Evolutionary conservation across 2,888 invertebrate species (phyloP).

Genomic region (Platerodrilus igneus): DNA sequence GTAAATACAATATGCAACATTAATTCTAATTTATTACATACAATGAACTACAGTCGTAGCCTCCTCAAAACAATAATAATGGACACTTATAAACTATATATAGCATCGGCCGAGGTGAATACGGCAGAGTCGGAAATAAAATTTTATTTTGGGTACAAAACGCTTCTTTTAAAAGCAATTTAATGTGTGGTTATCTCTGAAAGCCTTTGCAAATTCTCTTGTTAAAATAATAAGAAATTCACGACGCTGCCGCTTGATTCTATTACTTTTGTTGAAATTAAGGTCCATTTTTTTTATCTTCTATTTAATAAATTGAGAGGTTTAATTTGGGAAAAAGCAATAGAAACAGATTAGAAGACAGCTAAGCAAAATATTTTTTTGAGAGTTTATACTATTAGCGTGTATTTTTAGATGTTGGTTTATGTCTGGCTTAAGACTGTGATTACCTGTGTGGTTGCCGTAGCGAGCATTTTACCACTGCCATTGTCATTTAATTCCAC

Average conservation of each 20-base stretch:
- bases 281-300: conserved; percentile 30
- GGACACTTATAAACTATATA: conserved; percentile 19
- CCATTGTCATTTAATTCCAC: conserved; percentile 28
- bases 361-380: conserved; percentile 41
- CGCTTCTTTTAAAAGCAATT: no score
- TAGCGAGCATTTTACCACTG: conserved; percentile 33
- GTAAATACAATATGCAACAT: conserved; percentile 20
- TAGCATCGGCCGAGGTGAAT: conserved; percentile 42
- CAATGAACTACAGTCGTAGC: conserved; percentile 44
- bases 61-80: conserved; percentile 47
- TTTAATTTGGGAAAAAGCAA: conserved; percentile 47
- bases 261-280: conserved; percentile 34
- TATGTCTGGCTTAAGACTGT: conserved; percentile 44
- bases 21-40: conserved; percentile 37
- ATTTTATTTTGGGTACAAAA: no score
- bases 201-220: conserved; percentile 6
- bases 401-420: conserved; percentile 36
- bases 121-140: conserved; percentile 34
- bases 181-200: no score
- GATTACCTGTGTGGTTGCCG: conserved; percentile 44
- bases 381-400: conserved; percentile 30
- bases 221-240: conserved; percentile 14
- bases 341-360: conserved; percentile 44
- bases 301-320: conserved; percentile 38
- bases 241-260: conserved; percentile 35